Conservation (phyloP, 2,797 vertebrate genomes). For the Malurus leucopterus region DNA sequence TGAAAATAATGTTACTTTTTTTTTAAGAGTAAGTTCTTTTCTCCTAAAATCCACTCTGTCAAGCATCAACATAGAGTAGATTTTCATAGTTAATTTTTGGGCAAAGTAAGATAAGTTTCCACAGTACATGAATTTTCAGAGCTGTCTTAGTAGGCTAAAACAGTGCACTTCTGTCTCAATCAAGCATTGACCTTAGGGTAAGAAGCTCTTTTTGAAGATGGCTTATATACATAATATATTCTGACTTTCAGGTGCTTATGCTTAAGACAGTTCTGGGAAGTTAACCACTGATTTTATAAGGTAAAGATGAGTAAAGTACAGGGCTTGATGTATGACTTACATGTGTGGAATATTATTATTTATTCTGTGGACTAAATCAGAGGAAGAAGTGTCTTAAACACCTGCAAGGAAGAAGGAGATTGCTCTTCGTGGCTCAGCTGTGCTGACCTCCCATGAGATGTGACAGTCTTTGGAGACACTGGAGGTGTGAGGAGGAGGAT, state of each 20-base stretch:
- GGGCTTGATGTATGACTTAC: not conserved
- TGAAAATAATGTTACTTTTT: not conserved
- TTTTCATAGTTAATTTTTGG: not conserved
- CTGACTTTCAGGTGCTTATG: not conserved
- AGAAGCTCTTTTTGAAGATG: not conserved
- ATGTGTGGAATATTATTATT: not conserved
- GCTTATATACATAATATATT: not conserved
- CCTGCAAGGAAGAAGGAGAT: not conserved
- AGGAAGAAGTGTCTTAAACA: not conserved
- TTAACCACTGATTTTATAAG: not conserved
- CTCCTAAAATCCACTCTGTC: not conserved
- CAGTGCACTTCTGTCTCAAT: not conserved
- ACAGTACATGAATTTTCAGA: not conserved
- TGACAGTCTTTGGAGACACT: not conserved
- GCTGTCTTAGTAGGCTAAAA: not conserved
- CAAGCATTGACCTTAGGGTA: not conserved
- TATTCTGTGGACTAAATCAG: not conserved
- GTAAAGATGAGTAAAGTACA: not conserved
- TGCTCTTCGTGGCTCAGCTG: not conserved
- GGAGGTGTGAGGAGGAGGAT: not conserved
- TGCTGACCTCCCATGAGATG: not conserved
- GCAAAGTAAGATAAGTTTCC: not conserved
- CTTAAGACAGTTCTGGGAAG: not conserved
- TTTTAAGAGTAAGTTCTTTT: not conserved
- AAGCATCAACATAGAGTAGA: not conserved